Conservation (phyloP, 2,797 vertebrate genomes). For the Notolabrus celidotus region DNA sequence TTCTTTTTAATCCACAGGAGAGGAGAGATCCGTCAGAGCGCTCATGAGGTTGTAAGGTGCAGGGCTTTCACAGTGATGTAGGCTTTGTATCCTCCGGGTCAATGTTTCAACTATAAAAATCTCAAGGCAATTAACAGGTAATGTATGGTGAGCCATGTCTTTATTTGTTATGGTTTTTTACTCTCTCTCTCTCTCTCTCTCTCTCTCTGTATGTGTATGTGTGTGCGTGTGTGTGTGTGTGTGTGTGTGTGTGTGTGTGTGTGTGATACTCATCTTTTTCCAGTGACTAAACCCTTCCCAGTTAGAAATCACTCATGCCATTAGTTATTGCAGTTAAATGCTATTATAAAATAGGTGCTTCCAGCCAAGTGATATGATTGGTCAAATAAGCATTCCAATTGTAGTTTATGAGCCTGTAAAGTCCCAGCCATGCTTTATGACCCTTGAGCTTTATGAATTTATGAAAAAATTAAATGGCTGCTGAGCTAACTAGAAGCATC, state of each 20-base stretch:
- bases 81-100: conserved; percentile 62
- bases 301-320: conserved; percentile 80
- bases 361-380: conserved; percentile 82
- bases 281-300: conserved; percentile 69
- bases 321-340: conserved; percentile 85
- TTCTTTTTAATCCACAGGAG: conserved; percentile 55
- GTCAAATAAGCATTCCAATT: conserved; percentile 83
- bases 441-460: conserved; percentile 77
- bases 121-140: conserved; percentile 72
- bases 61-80: conserved; percentile 55
- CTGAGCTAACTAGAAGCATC: conserved; percentile 71
- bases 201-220: conserved; percentile 7
- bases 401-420: conserved; percentile 82
- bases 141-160: conserved; percentile 61
- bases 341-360: conserved; percentile 81
- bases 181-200: conserved; percentile 2
- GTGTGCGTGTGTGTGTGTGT: conserved; percentile 22
- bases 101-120: conserved; percentile 66
- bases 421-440: conserved; percentile 79
- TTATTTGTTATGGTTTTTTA: conserved; percentile 58
- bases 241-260: conserved; percentile 18
- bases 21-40: conserved; percentile 23
- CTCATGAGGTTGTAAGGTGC: conserved; percentile 27
- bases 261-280: conserved; percentile 49
- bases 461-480: conserved; percentile 66